A percentile compares a stretch with the other conserved stretches of the same genome.
Conservation (phyloP, 2,888 invertebrate genomes). For the Dioctria linearis region DNA sequence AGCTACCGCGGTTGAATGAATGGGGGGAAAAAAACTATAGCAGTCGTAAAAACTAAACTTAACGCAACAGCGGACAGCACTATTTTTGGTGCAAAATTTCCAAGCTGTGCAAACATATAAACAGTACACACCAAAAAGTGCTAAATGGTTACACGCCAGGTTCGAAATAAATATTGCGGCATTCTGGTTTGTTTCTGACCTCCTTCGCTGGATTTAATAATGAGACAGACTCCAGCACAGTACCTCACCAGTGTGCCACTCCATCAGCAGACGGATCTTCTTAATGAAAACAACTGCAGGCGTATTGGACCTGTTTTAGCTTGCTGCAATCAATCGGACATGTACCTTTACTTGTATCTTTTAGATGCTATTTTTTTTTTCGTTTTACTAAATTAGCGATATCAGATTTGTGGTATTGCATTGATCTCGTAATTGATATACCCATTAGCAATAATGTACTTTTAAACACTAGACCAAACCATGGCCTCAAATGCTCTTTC, state of each 20-base stretch:
- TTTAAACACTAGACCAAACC: not conserved
- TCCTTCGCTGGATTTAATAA: conserved; percentile 34
- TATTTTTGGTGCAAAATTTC: not conserved
- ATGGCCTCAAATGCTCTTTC: not conserved
- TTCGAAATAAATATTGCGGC: not conserved
- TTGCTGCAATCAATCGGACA: conserved; percentile 30
- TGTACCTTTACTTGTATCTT: not conserved
- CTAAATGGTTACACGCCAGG: not conserved
- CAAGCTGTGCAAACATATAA: not conserved
- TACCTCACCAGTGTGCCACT: not conserved
- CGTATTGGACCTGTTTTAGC: conserved; percentile 37
- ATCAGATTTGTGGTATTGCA: not conserved
- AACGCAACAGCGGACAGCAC: too few species aligned
- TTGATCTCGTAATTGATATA: conserved; percentile 6
- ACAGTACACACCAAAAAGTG: not conserved
- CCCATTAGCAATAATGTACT: not conserved
- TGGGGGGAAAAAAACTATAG: too few species aligned
- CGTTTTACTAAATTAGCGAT: not conserved
- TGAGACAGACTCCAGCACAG: conserved; percentile 14
- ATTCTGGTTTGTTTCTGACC: conserved; percentile 29
- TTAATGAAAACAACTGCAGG: conserved; percentile 7
- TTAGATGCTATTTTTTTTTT: not conserved
- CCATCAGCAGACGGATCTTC: conserved; percentile 39
- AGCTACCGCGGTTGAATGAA: too few species aligned
- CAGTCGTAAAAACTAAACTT: too few species aligned